Evolutionary conservation across 2,113 vertebrate genomes (phyloP), one percentile per base, ranked within the genome.

Genomic region (Ariopsis seemanni): DNA sequence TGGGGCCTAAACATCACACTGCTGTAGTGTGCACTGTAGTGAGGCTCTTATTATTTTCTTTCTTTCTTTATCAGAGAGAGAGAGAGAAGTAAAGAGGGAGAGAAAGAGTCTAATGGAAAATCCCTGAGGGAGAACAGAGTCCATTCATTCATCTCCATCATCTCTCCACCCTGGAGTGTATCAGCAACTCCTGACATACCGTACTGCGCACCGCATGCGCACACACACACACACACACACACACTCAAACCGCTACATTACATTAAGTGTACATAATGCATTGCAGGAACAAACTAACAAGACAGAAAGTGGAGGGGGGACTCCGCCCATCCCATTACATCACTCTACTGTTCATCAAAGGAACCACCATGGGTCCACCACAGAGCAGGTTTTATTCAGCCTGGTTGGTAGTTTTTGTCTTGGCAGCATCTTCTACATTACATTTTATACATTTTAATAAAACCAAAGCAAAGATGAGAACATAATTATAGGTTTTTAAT

Each of bases 121-220:
- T 83, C 62, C 62, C 67, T 83, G 42, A 25, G 34, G 48, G 58
- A 65, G 15, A 67, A 65, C 42, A 82, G 60, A 82, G 5, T 65
- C 81, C 60, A 83, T 83, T 63, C 81, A 83, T 83, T 42, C 22
- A 50, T 63, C 62, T 83, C 58, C 81, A 82, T 60, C 57, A 82
- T 82, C 80, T 82, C 58, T 60, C 58, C 80, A 82, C 60, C 17
- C 80, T 62, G 80, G 30, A 82, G 58, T 78, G 75, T 78, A 78
- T 78, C 75, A 78, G 75, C 50, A 53, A 25, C 75, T 78, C 50
- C 80, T 25, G 80, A 62, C 80, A 62, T 63, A 30, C 1, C 30
- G 30, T 30, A 63, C 17, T 57, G 22, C 25, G 0, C 25, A 62
- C 6, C 42, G 15, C 57, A 6, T 10, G 48, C 4, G 50, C 72